phyloP scores from a whole-genome alignment of 2,113 vertebrate species.

The Halcyon senegalensis region DNA sequence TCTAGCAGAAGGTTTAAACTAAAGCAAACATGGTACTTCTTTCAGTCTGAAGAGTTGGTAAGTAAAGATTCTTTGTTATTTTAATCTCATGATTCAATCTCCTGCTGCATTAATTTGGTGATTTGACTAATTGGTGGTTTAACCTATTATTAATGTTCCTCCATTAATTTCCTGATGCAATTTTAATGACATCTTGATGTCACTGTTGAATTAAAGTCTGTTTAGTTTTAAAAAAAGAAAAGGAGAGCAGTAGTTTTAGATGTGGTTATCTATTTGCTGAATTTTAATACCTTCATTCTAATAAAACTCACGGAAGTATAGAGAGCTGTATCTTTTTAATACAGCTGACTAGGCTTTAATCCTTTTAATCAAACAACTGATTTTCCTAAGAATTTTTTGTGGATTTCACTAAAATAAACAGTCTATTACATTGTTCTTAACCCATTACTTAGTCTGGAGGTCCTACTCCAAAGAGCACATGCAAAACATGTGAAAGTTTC shows the following conservation, averaged over 20 bases:
- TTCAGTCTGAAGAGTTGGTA: constrained; percentile 3
- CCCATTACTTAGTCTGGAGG: neutral
- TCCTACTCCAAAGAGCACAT: neutral
- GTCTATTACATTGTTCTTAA: neutral
- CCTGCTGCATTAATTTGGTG: constrained; percentile 64
- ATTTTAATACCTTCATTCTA: neutral
- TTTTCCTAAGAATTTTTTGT: neutral
- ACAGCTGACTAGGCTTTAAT: neutral
- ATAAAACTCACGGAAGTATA: neutral
- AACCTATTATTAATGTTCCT: constrained; percentile 63
- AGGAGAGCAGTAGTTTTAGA: neutral
- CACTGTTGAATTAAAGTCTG: constrained; percentile 39
- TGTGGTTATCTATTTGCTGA: neutral
- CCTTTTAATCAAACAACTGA: neutral
- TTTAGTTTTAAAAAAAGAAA: neutral
- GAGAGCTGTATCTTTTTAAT: neutral
- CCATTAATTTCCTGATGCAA: constrained; percentile 55
- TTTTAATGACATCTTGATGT: constrained; percentile 55
- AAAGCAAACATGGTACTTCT: neutral
- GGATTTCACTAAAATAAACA: neutral
- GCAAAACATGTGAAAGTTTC: neutral
- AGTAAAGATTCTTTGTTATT: constrained; percentile 63
- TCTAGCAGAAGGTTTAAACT: neutral
- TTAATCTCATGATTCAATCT: constrained; percentile 62
- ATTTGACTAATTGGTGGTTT: constrained; percentile 63